These are phyloP conservation scores for Dipodomys merriami DNA, from an alignment of 2,113 vertebrate genomes.

Conservation along the genomic window DNA sequence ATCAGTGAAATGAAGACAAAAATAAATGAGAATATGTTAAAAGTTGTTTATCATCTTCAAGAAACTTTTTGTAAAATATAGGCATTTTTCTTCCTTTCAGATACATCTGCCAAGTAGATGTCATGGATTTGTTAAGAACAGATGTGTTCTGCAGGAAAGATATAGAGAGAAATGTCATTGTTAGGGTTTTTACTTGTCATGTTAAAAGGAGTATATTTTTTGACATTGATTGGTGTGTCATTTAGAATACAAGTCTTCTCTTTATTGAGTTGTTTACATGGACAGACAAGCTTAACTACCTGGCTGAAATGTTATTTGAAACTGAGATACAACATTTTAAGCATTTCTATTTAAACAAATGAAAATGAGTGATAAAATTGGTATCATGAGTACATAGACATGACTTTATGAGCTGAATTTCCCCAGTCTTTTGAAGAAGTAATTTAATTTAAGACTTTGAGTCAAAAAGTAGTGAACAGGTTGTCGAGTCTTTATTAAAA, in stretches of 20 bases:
- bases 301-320: constrained; percentile 64
- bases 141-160: background rate
- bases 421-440: constrained; percentile 54
- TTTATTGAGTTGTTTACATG: constrained; percentile 68
- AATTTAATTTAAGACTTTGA: constrained; percentile 62
- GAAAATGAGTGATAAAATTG: constrained; percentile 34
- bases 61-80: background rate
- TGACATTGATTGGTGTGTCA: constrained; percentile 53
- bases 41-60: background rate
- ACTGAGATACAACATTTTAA: constrained; percentile 45
- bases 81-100: background rate
- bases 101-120: background rate
- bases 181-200: constrained; percentile 23
- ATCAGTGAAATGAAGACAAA: background rate
- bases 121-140: constrained; percentile 22
- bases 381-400: background rate
- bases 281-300: background rate
- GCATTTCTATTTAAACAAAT: constrained; percentile 28
- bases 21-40: constrained; percentile 32
- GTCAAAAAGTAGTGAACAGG: constrained; percentile 30
- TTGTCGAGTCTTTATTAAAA: constrained; percentile 48
- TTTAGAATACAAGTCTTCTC: constrained; percentile 34
- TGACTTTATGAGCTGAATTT: constrained; percentile 57
- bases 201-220: constrained; percentile 31
- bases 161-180: background rate